Percentiles rank a stretch among this genome's conserved stretches.
Evolutionary conservation across 2,888 invertebrate species (phyloP).

Genomic region (Synergus laeviventris): DNA sequence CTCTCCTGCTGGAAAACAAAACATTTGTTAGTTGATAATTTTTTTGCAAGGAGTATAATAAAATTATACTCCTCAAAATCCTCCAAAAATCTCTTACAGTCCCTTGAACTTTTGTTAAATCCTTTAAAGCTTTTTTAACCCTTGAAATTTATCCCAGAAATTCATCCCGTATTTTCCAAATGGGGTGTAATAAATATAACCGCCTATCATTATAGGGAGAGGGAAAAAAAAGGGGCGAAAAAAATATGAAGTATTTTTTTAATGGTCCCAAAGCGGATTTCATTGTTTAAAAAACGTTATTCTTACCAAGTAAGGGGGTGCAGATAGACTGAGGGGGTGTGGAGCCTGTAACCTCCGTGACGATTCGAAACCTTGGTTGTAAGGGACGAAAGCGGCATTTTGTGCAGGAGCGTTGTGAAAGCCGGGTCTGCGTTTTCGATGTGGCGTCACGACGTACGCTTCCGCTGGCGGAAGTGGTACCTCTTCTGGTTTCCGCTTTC

Average conservation of each 20-base stretch:
- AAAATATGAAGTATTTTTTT: not conserved
- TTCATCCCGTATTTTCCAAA: too few relatives aligned
- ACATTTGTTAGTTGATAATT: conserved; percentile 9
- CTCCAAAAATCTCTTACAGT: too few relatives aligned
- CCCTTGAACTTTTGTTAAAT: too few relatives aligned
- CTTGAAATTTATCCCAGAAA: not conserved
- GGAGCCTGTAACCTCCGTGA: conserved; percentile 80
- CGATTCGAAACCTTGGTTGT: conserved; percentile 77
- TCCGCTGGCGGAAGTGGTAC: conserved; percentile 84
- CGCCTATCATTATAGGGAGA: too few relatives aligned
- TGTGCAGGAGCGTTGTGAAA: conserved; percentile 92
- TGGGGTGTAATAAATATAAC: too few relatives aligned
- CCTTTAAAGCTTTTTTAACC: too few relatives aligned
- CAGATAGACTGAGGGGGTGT: conserved; percentile 85
- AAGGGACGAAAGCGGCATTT: conserved; percentile 91
- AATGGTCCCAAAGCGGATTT: too few relatives aligned
- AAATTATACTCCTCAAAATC: too few relatives aligned
- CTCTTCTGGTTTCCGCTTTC: conserved; percentile 82
- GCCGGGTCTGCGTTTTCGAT: conserved; percentile 90
- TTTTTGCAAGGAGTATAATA: too few relatives aligned
- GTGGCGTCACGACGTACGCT: conserved; percentile 91
- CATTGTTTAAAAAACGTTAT: not conserved
- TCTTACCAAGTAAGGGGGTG: conserved; percentile 81
- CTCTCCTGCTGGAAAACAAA: conserved; percentile 68
- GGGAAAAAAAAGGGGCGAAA: too few relatives aligned